Percentiles rank a stretch among this genome's conserved stretches.
phyloP scores from a whole-genome alignment of 64 coral and sea anemone genomes.

The Orbicella faveolata region DNA sequence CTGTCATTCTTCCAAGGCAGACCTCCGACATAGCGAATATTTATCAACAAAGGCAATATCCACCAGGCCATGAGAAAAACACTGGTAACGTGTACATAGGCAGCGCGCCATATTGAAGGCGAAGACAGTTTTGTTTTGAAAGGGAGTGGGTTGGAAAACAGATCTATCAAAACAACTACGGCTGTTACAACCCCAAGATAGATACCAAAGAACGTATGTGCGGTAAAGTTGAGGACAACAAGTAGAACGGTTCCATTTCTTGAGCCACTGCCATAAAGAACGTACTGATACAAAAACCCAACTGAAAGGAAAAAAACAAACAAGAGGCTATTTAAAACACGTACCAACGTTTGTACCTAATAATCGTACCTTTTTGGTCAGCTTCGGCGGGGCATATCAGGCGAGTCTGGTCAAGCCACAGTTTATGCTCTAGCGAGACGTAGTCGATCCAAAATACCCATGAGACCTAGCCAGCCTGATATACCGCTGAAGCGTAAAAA shows the following conservation, averaged over 20 bases:
- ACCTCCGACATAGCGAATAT: constrained; percentile 69
- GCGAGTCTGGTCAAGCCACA: too few relatives aligned
- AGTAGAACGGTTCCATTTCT: constrained; percentile 30
- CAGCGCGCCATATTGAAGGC: constrained; percentile 21
- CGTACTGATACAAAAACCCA: constrained; percentile 56
- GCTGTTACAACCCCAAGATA: constrained; percentile 46
- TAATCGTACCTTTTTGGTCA: too few relatives aligned
- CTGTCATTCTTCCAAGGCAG: constrained; percentile 78
- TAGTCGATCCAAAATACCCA: too few relatives aligned
- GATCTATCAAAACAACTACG: constrained; percentile 31
- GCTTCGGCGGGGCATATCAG: too few relatives aligned
- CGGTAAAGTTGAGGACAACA: constrained; percentile 59
- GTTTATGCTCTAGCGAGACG: too few relatives aligned
- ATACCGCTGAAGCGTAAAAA: too few relatives aligned
- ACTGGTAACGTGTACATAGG: constrained; percentile 42
- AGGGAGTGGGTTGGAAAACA: background rate
- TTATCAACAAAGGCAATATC: constrained; percentile 50
- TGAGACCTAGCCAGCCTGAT: too few relatives aligned
- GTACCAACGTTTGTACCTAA: too few relatives aligned
- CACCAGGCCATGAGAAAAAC: constrained; percentile 61
- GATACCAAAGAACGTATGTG: constrained; percentile 73
- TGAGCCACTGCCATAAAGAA: constrained; percentile 49
- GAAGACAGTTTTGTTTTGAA: background rate
- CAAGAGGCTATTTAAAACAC: background rate
- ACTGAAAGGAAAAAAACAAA: constrained; percentile 37